Evolutionary conservation across 2,888 invertebrate species (phyloP).

Genomic region (Trimorus sp.): DNA sequence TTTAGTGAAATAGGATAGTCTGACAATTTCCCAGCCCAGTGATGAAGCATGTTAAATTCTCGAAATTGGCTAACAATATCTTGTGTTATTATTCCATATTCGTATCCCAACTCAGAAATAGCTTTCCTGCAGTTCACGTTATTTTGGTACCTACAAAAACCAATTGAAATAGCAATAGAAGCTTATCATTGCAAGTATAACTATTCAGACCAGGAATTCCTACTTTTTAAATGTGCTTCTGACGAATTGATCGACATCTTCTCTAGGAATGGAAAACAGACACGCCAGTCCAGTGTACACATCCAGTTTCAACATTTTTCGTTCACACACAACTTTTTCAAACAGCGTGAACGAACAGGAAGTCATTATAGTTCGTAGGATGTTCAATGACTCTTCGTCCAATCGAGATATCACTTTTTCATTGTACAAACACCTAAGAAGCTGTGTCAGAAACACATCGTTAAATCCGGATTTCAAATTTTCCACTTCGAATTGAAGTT

Average conservation of each 20-base stretch:
- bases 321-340: conserved; percentile 75
- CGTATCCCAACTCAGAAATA: conserved; percentile 73
- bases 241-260: conserved; percentile 73
- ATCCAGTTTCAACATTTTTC: conserved; percentile 75
- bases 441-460: conserved; percentile 71
- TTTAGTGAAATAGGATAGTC: conserved; percentile 76
- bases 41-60: conserved; percentile 71
- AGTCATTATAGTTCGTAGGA: conserved; percentile 8
- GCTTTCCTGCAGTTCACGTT: conserved; percentile 71
- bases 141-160: conserved; percentile 66
- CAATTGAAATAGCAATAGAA: too few relatives aligned
- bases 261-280: conserved; percentile 75
- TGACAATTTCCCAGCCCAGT: conserved; percentile 76
- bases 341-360: conserved; percentile 72
- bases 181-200: too few relatives aligned
- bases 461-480: conserved; percentile 70
- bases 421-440: conserved; percentile 71
- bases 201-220: neutral
- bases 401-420: conserved; percentile 44
- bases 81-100: conserved; percentile 72
- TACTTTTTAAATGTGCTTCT: conserved; percentile 52
- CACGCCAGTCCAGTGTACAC: conserved; percentile 77
- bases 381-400: neutral
- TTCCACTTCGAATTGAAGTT: conserved; percentile 51
- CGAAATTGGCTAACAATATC: conserved; percentile 66